Evolutionary conservation across 2,888 invertebrate genomes (phyloP), one percentile per base, ranked within the genome.

Genomic region (Sclerodermus sp.): DNA sequence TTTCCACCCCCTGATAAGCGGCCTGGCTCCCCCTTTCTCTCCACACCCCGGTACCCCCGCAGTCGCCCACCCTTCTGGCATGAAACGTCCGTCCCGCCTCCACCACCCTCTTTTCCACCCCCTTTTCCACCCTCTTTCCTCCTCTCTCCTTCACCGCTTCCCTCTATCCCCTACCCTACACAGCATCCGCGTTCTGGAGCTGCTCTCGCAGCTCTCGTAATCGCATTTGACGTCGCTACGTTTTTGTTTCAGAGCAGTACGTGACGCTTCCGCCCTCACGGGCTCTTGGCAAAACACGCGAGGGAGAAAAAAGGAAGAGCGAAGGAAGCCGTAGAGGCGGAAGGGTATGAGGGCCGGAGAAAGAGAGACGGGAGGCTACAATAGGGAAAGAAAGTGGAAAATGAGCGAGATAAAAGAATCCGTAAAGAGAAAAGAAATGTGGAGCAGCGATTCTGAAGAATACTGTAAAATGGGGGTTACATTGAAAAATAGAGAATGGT

Each of bases 191-290:
- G 75, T 74, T 74, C 74, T 73, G 67, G 72, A 74, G 72, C 71
- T 67, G 70, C 69, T 73, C 73, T 73, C 71, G 74, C 73, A 71
- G 75, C 73, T 74, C 70, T 73, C 66, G 74, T 76, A 76, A 76
- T 76, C 74, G 70, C 70, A 76, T 76, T 76, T 76, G 74, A 75
- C 74, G 76, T 76, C 73, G 75, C 76, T 76, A 74, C 75, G 76
- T 76, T 76, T 76, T 76, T 76, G 76, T 76, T 76, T 76, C 74
- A 73, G 73, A 73, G 72, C 70, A 70, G 76, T 76, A 75, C 76
- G 75, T 76, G 76, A 75, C 74, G 75, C 75, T 74, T 71, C 72
- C 73, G 68, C 68, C 67, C 66, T 64, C 66, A 64, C 67, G 70
- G 67, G 68, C 67, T 68, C 68, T 68, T 61, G 64, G 64, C 68